Evolutionary conservation across 2,113 vertebrate genomes (phyloP).

Genomic region (Nicator chloris): DNA sequence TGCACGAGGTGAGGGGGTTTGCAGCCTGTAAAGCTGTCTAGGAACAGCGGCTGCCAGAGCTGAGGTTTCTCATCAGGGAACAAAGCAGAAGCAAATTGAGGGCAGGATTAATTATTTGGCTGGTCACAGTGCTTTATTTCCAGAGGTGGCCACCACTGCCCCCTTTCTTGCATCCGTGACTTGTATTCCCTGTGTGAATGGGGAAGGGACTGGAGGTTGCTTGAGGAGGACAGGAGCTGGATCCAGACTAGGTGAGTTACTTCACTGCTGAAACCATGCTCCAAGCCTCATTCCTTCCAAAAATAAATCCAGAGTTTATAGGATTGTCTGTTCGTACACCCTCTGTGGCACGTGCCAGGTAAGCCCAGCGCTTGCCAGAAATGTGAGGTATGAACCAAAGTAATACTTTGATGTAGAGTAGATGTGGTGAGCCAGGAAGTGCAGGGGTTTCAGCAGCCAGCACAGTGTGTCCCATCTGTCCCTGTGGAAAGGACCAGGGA

Average conservation of each 20-base stretch:
- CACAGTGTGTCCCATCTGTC: rapidly evolving
- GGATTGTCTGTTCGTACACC: neutral
- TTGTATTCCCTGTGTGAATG: neutral
- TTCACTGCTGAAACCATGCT: neutral
- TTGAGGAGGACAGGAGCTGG: neutral
- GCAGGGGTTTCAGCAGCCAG: neutral
- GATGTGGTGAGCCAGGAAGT: neutral
- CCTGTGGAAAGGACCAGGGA: neutral
- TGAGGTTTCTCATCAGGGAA: neutral
- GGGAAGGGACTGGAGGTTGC: neutral
- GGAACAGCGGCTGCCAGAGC: neutral
- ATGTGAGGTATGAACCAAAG: neutral
- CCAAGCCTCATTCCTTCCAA: neutral
- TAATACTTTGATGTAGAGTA: rapidly evolving
- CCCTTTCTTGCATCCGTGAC: neutral
- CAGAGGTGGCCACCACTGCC: neutral
- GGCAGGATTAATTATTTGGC: neutral
- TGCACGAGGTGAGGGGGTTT: neutral
- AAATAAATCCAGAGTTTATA: neutral
- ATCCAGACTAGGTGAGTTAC: neutral
- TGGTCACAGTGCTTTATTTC: neutral
- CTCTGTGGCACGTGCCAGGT: neutral
- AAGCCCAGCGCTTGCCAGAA: neutral
- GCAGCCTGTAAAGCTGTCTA: neutral
- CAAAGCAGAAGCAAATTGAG: neutral